Conservation (phyloP, 2,797 vertebrate species). For the Telmatherina bonti region DNA sequence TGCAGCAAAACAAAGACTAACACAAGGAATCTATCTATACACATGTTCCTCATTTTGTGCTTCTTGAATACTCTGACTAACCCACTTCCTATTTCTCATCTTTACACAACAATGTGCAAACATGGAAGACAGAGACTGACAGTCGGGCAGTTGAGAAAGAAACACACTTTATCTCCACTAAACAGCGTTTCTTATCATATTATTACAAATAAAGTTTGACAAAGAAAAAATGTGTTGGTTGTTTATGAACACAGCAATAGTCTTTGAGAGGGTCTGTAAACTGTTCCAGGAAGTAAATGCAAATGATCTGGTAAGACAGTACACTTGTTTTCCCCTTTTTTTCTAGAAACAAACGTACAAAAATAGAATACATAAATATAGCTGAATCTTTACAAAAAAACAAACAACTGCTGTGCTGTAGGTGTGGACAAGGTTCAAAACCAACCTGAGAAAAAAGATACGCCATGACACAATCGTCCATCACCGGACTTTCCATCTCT, state of each 20-base stretch:
- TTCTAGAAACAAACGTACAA: not conserved
- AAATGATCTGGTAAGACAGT: not conserved
- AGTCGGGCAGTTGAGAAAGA: not conserved
- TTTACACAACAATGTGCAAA: conserved; percentile 27
- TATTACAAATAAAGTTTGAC: not conserved
- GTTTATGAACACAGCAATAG: not conserved
- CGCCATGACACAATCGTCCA: conserved; percentile 91
- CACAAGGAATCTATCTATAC: too few relatives aligned
- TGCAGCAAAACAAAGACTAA: not conserved
- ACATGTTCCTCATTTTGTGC: conserved; percentile 23
- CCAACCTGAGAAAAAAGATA: conserved; percentile 95
- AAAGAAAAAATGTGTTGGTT: not conserved
- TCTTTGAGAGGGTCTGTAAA: not conserved
- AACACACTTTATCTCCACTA: conserved; percentile 8
- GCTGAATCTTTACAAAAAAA: too few relatives aligned
- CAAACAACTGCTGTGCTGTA: not conserved
- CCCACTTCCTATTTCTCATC: conserved; percentile 61
- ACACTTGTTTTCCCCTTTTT: not conserved
- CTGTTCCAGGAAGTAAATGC: not conserved
- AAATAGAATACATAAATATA: not conserved
- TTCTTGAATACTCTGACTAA: conserved; percentile 25
- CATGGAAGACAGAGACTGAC: conserved; percentile 3
- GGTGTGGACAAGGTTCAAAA: not conserved
- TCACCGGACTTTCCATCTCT: conserved; percentile 89
- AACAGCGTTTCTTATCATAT: conserved; percentile 16